phyloP scores from a whole-genome alignment of 2,888 invertebrate genomes.

The Trachelus tabidus region DNA sequence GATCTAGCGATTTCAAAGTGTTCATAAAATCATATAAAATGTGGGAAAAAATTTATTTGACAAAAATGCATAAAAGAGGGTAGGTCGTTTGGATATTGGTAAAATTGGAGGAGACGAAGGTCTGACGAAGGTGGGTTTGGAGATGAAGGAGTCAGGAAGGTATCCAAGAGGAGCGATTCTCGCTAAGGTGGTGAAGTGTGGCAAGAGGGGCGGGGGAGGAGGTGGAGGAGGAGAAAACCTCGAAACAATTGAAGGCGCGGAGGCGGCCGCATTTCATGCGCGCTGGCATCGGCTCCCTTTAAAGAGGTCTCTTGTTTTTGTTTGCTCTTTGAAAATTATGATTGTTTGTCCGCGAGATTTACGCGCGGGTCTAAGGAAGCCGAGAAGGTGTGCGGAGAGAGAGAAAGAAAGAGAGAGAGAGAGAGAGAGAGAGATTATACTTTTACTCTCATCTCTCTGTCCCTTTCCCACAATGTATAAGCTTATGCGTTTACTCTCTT shows the following conservation, averaged over 20 bases:
- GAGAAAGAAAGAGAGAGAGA: neutral
- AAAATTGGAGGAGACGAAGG: conserved; percentile 4
- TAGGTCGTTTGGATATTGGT: neutral
- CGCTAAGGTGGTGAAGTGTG: conserved; percentile 14
- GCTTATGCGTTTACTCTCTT: neutral
- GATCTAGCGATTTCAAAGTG: neutral
- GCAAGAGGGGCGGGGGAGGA: conserved; percentile 29
- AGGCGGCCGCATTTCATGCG: conserved; percentile 61
- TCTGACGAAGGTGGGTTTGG: conserved; percentile 12
- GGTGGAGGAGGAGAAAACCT: conserved; percentile 45
- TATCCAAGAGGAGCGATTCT: conserved; percentile 16
- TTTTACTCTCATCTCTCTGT: neutral
- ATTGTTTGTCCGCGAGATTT: conserved; percentile 64
- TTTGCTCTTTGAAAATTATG: conserved; percentile 63
- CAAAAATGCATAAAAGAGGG: neutral
- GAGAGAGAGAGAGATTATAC: neutral
- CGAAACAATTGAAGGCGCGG: conserved; percentile 62
- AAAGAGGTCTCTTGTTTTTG: conserved; percentile 51
- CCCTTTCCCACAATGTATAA: neutral
- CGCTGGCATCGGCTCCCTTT: conserved; percentile 60
- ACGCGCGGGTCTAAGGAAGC: conserved; percentile 31
- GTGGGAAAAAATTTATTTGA: neutral
- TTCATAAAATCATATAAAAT: neutral
- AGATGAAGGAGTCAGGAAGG: conserved; percentile 10
- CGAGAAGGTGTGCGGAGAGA: neutral